Percentiles rank a stretch among this genome's conserved stretches.
phyloP scores from a whole-genome alignment of 2,888 invertebrate species.

The Globia sparganii region DNA sequence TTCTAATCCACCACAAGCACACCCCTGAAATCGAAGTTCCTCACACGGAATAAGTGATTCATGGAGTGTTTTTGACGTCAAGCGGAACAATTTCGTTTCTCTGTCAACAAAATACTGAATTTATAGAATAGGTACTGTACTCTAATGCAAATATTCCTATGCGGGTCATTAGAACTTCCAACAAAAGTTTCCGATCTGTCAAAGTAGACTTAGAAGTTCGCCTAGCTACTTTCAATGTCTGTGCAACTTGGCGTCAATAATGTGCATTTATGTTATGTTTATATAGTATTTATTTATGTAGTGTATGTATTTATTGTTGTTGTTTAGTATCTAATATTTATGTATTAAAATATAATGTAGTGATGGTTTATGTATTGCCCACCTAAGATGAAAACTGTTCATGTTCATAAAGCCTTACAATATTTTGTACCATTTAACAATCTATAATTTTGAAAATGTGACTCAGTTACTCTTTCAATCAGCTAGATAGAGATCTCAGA shows the following conservation, averaged over 20 bases:
- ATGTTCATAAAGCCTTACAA: neutral
- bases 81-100: slow-evolving; percentile 12
- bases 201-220: neutral
- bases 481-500: slow-evolving; percentile 57
- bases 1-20: slow-evolving; percentile 89
- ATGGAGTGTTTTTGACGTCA: slow-evolving; percentile 15
- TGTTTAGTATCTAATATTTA: slow-evolving; percentile 20
- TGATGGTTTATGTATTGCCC: slow-evolving; percentile 32
- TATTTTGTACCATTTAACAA: slow-evolving; percentile 9
- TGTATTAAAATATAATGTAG: slow-evolving; percentile 38
- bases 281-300: slow-evolving; percentile 40
- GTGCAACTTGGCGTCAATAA: slow-evolving; percentile 18
- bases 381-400: slow-evolving; percentile 35
- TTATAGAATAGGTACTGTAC: neutral
- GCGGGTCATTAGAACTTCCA: neutral
- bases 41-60: slow-evolving; percentile 67
- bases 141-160: neutral
- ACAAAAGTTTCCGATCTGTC: neutral
- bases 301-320: slow-evolving; percentile 43
- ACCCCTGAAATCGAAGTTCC: slow-evolving; percentile 79
- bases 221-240: neutral
- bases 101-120: neutral
- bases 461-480: slow-evolving; percentile 45
- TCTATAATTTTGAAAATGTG: slow-evolving; percentile 20
- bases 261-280: slow-evolving; percentile 22